Percentiles rank a stretch among this genome's conserved stretches.
These are phyloP conservation scores for Taurulus bubalis DNA, from an alignment of 2,113 vertebrate genomes.

Conservation along the genomic window DNA sequence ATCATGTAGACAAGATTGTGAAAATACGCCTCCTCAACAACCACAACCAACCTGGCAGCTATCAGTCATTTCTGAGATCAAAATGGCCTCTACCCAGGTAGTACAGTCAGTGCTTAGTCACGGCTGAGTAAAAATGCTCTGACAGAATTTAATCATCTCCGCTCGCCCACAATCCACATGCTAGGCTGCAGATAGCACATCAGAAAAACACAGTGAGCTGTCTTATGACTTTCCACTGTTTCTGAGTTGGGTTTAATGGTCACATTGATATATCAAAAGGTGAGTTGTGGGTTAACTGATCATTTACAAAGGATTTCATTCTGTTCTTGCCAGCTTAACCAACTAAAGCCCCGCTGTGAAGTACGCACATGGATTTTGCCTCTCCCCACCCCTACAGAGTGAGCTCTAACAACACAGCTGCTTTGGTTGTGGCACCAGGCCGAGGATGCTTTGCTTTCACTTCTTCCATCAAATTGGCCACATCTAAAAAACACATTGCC, in stretches of 20 bases:
- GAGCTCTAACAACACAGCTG: conserved; percentile 63
- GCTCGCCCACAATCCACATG: conserved; percentile 72
- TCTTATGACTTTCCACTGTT: conserved; percentile 12
- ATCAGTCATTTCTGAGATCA: conserved; percentile 46
- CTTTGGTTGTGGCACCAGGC: conserved; percentile 24
- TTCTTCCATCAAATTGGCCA: conserved; percentile 46
- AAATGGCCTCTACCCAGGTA: conserved; percentile 73
- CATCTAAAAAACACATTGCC: conserved; percentile 37
- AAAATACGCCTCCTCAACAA: conserved; percentile 44
- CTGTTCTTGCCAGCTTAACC: conserved; percentile 25
- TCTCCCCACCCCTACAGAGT: conserved; percentile 29
- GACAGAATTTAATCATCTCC: conserved; percentile 66
- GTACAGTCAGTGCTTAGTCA: conserved; percentile 71
- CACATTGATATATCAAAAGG: background rate
- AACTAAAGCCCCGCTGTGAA: conserved; percentile 49
- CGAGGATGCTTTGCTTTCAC: conserved; percentile 30
- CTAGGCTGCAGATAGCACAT: conserved; percentile 49
- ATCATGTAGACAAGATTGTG: conserved; percentile 63
- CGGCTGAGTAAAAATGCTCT: conserved; percentile 70
- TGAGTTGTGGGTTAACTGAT: conserved; percentile 32
- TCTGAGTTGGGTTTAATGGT: conserved; percentile 11
- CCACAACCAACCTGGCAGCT: conserved; percentile 56
- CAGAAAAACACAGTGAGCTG: conserved; percentile 20
- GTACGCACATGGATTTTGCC: conserved; percentile 42
- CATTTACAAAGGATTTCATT: conserved; percentile 21